These are phyloP conservation scores for Trachelus tabidus DNA, from an alignment of 2,888 invertebrate genomes.

Conservation along the genomic window DNA sequence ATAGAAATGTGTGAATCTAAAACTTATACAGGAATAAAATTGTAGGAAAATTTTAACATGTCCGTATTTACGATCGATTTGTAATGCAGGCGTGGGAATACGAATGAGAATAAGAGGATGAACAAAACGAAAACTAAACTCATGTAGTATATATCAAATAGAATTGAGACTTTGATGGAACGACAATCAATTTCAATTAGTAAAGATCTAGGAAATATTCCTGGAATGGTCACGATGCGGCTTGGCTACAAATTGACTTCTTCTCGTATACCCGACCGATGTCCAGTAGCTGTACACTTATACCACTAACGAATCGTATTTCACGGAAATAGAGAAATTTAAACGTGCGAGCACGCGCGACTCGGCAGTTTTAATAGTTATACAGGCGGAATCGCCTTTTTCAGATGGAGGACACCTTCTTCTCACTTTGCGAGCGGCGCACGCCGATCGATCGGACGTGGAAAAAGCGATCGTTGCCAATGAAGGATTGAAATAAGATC, in stretches of 20 bases:
- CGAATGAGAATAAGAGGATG: neutral
- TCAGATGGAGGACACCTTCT: slow-evolving; percentile 6
- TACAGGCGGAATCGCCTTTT: slow-evolving; percentile 4
- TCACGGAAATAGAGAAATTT: slow-evolving; percentile 7
- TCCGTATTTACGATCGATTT: neutral
- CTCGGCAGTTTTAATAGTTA: neutral
- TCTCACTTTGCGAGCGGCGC: neutral
- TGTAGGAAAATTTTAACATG: neutral
- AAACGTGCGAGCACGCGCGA: slow-evolving; percentile 8
- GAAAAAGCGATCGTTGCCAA: slow-evolving; percentile 7
- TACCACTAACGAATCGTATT: neutral
- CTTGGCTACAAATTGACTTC: slow-evolving; percentile 1
- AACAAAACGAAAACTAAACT: neutral
- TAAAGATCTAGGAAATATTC: slow-evolving; percentile 3
- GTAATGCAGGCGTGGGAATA: neutral
- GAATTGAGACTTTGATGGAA: slow-evolving; percentile 9
- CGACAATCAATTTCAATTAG: slow-evolving; percentile 21
- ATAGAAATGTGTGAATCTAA: neutral
- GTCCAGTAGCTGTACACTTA: neutral
- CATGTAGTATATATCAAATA: neutral
- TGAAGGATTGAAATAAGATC: slow-evolving; percentile 5
- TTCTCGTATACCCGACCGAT: neutral
- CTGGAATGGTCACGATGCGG: neutral
- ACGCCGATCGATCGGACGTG: slow-evolving; percentile 3
- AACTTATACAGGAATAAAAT: neutral